Percentiles rank a stretch among this genome's conserved stretches.
Conservation (phyloP, 2,113 vertebrate genomes). For the Archilochus colubris region DNA sequence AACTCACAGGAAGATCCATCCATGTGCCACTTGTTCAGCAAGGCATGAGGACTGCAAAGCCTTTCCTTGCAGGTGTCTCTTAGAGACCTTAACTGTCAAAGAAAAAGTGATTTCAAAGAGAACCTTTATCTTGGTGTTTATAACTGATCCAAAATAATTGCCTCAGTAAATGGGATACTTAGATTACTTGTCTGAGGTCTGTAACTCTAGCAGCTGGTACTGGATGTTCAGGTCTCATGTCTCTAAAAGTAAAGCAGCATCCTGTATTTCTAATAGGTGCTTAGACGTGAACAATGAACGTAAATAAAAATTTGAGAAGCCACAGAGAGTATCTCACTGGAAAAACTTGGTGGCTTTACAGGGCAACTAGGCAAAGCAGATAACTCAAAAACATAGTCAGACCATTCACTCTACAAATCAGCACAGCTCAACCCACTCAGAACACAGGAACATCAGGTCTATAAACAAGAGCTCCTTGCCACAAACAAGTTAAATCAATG, state of each 20-base stretch:
- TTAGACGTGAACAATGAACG: background rate
- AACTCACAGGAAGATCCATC: background rate
- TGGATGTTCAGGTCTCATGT: background rate
- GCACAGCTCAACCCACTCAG: background rate
- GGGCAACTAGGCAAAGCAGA: background rate
- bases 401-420: background rate
- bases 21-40: background rate
- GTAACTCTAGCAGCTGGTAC: background rate
- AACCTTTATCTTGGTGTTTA: background rate
- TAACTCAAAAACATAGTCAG: background rate
- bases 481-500: background rate
- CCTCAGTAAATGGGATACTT: background rate
- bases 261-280: background rate
- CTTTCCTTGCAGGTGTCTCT: background rate
- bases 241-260: background rate
- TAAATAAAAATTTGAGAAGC: background rate
- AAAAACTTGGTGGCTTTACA: background rate
- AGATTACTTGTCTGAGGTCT: background rate
- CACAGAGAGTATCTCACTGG: background rate
- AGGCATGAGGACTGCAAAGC: background rate
- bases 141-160: background rate
- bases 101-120: background rate
- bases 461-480: constrained; percentile 8
- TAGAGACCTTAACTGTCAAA: background rate
- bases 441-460: constrained; percentile 10